Evolutionary conservation across 2,888 invertebrate species (phyloP), one percentile per base, ranked within the genome.

Genomic region (Crossocerus cetratus): DNA sequence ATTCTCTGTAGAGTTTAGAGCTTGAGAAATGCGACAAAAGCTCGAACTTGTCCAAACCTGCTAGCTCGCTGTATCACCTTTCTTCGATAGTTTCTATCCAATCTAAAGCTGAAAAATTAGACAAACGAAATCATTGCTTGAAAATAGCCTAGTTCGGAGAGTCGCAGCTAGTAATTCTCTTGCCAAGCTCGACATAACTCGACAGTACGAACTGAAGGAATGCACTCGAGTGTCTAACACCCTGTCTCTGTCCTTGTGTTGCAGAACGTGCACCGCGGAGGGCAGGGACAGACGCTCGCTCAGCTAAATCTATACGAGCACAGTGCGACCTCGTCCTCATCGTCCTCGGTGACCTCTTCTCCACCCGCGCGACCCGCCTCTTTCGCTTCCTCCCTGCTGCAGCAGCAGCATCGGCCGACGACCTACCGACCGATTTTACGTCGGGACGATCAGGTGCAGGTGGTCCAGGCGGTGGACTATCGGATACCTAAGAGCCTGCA

Each of bases 191-290:
- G 32, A 5, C 5, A 11, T 32, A 11, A 32, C n/a, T n/a, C n/a
- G n/a, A n/a, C n/a, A n/a, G n/a, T n/a, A n/a, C n/a, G n/a, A n/a
- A n/a, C 8, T 32, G 32, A 32, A 32, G 32, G 5, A 5, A 32
- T 8, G 32, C 32, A 32, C 32, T 32, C 32, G 32, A 32, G 32
- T 49, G 8, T 14, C 16, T 76, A 78, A 82, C 78, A 83, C 68
- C 76, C 88, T 88, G 88, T 88, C 89, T 88, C 89, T 89, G 90
- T 89, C 89, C 89, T 89, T 89, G 88, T 89, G 88, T 90, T 90
- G 89, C 89, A 90, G 90, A 89, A 87, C 80, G 86, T 87, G 88
- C 88, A 82, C 22, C 82, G 87, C 88, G 89, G 88, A 86, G 88
- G 88, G 87, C 90, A 89, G 89, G 89, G 88, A 87, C 89, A 89